These are phyloP conservation scores for Polyommatus iphigenia DNA, from an alignment of 2,888 invertebrate species.

Conservation along the genomic window DNA sequence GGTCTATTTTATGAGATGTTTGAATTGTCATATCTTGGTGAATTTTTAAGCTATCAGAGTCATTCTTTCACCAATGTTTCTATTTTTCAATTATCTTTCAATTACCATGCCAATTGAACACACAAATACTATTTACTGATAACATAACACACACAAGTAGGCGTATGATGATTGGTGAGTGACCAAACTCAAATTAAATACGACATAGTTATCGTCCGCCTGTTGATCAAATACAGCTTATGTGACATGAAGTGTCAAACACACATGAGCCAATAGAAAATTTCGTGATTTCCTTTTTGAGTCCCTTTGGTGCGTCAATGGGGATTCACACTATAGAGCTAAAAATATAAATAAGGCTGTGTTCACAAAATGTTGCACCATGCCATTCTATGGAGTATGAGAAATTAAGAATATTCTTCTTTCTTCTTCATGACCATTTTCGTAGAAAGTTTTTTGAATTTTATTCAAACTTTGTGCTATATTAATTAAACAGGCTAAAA, in stretches of 20 bases:
- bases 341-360: conserved; percentile 22
- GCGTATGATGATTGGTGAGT: not conserved
- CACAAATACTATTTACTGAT: not conserved
- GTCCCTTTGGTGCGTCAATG: conserved; percentile 40
- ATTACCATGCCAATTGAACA: no score
- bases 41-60: no score
- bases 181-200: conserved; percentile 8
- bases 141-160: not conserved
- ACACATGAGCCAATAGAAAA: conserved; percentile 45
- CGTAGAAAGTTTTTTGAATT: no score
- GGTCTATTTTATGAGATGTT: no score
- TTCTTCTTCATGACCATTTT: not conserved
- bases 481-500: not conserved
- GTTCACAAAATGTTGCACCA: not conserved
- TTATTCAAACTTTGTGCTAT: no score
- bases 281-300: conserved; percentile 72
- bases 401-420: not conserved
- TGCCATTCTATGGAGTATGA: not conserved
- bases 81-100: no score
- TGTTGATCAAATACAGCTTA: conserved; percentile 34
- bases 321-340: conserved; percentile 34
- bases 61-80: no score
- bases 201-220: conserved; percentile 32
- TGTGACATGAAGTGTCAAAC: conserved; percentile 47
- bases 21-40: no score